Evolutionary conservation across 2,797 vertebrate species (phyloP).

Genomic region (Mycteria americana): DNA sequence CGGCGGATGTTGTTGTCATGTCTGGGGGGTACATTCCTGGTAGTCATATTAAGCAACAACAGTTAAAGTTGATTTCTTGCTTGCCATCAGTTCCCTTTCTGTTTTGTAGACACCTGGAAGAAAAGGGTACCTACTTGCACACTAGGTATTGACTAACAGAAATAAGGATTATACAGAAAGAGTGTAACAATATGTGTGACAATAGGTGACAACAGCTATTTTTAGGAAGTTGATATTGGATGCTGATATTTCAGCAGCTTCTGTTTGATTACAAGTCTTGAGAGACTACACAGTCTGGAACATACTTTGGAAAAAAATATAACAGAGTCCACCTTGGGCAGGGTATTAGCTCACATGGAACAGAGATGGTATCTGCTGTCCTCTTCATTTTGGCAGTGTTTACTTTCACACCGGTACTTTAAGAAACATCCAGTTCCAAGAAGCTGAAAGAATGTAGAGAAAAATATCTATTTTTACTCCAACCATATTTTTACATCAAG

Average conservation of each 20-base stretch:
- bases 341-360: not conserved
- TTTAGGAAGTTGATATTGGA: not conserved
- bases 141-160: not conserved
- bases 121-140: not conserved
- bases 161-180: not conserved
- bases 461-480: not conserved
- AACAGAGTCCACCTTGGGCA: not conserved
- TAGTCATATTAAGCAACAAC: not conserved
- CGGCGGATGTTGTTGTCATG: not conserved
- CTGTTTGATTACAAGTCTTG: not conserved
- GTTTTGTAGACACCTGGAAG: not conserved
- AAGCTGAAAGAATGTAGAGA: not conserved
- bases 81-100: not conserved
- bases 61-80: not conserved
- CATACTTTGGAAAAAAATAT: not conserved
- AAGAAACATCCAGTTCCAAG: not conserved
- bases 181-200: not conserved
- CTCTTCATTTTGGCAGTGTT: not conserved
- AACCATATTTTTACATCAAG: not conserved
- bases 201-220: not conserved
- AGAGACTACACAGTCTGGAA: not conserved
- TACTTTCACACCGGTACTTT: not conserved
- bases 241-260: not conserved
- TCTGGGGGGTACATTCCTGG: not conserved
- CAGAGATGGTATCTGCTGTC: not conserved